Evolutionary conservation across 2,113 vertebrate species (phyloP).

Genomic region (Eulemur macaco): DNA sequence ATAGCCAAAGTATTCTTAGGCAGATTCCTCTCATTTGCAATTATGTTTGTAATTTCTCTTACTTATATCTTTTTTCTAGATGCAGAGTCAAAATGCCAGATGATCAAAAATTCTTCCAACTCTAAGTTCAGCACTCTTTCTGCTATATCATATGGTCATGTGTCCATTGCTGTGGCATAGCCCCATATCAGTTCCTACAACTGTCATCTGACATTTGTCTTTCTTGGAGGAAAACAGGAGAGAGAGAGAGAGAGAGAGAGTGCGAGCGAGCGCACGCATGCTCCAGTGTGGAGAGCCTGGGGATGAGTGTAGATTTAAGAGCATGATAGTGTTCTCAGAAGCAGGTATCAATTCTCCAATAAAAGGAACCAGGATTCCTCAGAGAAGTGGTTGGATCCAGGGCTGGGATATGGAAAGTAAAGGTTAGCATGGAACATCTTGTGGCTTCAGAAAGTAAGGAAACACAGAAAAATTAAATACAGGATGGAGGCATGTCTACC

Average conservation of each 20-base stretch:
- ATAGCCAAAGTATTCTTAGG: neutral
- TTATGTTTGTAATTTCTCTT: neutral
- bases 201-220: neutral
- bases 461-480: neutral
- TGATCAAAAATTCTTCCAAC: neutral
- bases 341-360: neutral
- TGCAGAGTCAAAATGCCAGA: neutral
- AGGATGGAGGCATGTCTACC: neutral
- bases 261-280: no score
- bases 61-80: neutral
- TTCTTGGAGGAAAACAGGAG: neutral
- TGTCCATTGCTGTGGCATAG: neutral
- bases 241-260: neutral
- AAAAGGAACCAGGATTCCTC: neutral
- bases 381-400: neutral
- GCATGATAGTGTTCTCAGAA: neutral
- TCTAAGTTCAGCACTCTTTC: neutral
- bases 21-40: neutral
- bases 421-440: neutral
- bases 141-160: neutral
- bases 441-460: neutral
- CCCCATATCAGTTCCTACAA: neutral
- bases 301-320: neutral
- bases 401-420: neutral
- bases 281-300: neutral